Evolutionary conservation across 64 coral and sea anemone species (phyloP), one percentile per base, ranked within the genome.

Genomic region (Montipora efflorescens): DNA sequence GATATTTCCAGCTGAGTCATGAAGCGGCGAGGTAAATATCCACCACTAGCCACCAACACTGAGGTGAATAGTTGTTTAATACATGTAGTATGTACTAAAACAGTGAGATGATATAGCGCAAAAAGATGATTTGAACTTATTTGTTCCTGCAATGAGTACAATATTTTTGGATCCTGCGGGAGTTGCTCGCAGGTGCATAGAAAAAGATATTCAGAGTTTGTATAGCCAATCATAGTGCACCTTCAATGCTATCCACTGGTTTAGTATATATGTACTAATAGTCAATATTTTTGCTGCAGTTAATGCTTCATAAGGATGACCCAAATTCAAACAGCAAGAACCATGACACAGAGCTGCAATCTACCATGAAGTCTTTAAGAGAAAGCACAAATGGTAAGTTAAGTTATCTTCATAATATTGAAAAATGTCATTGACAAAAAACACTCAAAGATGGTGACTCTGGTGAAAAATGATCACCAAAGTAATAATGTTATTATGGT

Each of bases 321-420:
- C 82, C 82, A 45, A 70, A 71, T 49, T 49, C 66, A 10, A 85
- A 69, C 8, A 50, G 47, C 82, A 70, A 49, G 44, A 70, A 62
- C 18, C 36, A 70, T 48, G 82, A 85, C 66, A 16, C 43, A 70
- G 53, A 67, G 43, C 36, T 70, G 3, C 62, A 70, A 6, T 85
- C 82, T 85, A 59, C 66, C 1, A 59, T 64, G 4, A 85, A 67
- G 45, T 85, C 82, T 0, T 67, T 85, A 51, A 64, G 82, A 51
- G 82, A 85, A 47, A 85, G 44, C 18, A 85, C 82, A 47, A 85
- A 85, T 85, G 82, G 82, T 85, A 85, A 48, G 79, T n/a, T 23
- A 20, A 8, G 8, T 36, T 51, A 21, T 90, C 11, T 7, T 71
- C 7, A 11, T 8, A 11, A 8, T 57, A 6, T 23, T 71, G 68